Evolutionary conservation across 2,113 vertebrate genomes (phyloP).

Genomic region (Gymnobelideus leadbeateri): DNA sequence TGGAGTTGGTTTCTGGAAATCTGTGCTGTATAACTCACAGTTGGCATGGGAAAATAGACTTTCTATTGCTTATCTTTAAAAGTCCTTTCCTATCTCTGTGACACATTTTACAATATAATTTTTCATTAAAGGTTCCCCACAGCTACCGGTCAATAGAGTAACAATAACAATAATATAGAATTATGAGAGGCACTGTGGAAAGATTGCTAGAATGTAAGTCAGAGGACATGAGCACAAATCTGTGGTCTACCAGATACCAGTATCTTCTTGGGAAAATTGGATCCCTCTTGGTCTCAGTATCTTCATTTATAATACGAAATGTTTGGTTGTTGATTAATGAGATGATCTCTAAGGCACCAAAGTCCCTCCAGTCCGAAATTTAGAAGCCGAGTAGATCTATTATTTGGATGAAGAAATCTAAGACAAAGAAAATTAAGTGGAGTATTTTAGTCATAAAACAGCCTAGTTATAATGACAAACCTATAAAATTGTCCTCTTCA

Average conservation of each 20-base stretch:
- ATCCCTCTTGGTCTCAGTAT: background rate
- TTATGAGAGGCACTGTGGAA: background rate
- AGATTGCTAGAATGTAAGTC: background rate
- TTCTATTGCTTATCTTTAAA: background rate
- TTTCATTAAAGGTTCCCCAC: background rate
- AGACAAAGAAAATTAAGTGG: background rate
- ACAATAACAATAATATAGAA: background rate
- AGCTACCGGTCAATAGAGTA: background rate
- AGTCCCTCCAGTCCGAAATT: background rate
- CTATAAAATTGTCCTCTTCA: background rate
- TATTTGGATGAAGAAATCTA: background rate
- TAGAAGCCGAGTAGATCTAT: background rate
- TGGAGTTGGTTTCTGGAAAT: background rate
- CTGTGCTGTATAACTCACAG: background rate
- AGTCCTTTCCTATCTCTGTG: background rate
- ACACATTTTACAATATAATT: background rate
- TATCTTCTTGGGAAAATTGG: background rate
- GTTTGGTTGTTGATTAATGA: background rate
- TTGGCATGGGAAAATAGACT: background rate
- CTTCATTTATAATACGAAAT: background rate
- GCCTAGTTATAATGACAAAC: background rate
- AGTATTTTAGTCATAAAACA: background rate
- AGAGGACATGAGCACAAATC: background rate
- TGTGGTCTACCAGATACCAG: background rate
- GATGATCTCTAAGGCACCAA: background rate